Conservation (phyloP, 2,113 vertebrate species). For the Hyaena hyaena region DNA sequence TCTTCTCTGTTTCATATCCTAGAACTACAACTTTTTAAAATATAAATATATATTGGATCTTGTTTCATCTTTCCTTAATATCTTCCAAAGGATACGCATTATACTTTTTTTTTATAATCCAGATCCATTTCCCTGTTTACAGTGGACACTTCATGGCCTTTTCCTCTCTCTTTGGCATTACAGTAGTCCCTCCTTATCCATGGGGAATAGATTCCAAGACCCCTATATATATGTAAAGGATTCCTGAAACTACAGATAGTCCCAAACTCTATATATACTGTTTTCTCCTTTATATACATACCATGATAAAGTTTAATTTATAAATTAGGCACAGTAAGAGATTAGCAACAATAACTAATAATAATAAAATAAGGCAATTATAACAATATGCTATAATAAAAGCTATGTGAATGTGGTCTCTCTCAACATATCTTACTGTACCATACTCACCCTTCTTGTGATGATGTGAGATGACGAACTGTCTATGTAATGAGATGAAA, state of each 20-base stretch:
- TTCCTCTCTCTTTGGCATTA: not conserved
- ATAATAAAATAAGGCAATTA: not conserved
- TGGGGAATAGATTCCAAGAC: not conserved
- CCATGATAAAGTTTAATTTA: not conserved
- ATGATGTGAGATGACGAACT: not conserved
- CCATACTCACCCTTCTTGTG: not conserved
- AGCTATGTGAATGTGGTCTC: not conserved
- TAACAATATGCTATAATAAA: not conserved
- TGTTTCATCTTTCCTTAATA: not conserved
- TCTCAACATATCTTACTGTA: not conserved
- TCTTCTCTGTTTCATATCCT: not conserved
- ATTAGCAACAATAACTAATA: not conserved
- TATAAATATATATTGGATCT: not conserved
- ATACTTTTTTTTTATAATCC: not conserved
- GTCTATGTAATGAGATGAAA: not conserved
- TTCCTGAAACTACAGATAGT: not conserved
- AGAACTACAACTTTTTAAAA: not conserved
- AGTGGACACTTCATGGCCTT: not conserved
- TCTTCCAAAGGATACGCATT: not conserved
- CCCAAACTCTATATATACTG: not conserved
- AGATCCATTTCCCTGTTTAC: not conserved
- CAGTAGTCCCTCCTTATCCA: not conserved
- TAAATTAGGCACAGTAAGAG: not conserved
- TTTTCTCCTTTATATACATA: not conserved
- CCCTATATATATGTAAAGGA: not conserved